phyloP scores from a whole-genome alignment of 2,888 invertebrate genomes.

The Philhelius pedissequus region DNA sequence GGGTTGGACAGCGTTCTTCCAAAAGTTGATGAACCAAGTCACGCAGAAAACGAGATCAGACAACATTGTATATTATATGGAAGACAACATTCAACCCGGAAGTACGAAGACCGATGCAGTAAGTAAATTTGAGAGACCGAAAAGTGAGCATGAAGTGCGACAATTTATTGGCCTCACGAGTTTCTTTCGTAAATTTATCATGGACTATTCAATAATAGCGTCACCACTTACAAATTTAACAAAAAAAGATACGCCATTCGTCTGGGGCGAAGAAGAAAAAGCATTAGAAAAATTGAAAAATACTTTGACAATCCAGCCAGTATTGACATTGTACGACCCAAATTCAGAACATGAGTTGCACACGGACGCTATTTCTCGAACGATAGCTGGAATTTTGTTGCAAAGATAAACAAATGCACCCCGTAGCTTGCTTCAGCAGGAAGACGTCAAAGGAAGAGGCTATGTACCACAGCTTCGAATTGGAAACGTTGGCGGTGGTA shows the following conservation, averaged over 20 bases:
- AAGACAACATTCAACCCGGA: slow-evolving; percentile 5
- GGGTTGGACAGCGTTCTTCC: not conserved
- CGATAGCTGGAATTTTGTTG: slow-evolving; percentile 42
- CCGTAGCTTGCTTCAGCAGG: slow-evolving; percentile 38
- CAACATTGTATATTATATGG: not conserved
- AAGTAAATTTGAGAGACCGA: slow-evolving; percentile 6
- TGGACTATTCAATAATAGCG: slow-evolving; percentile 3
- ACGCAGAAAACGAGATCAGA: not conserved
- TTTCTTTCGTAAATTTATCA: slow-evolving; percentile 39
- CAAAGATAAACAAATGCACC: not conserved
- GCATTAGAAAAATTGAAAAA: not conserved
- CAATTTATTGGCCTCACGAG: slow-evolving; percentile 37
- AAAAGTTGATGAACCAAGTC: slow-evolving; percentile 4
- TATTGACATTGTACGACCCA: slow-evolving; percentile 9
- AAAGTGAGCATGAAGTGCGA: slow-evolving; percentile 9
- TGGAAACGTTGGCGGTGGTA: slow-evolving; percentile 58
- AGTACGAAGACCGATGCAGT: not conserved
- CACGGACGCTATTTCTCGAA: slow-evolving; percentile 15
- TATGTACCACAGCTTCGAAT: slow-evolving; percentile 39
- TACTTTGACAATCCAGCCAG: not conserved
- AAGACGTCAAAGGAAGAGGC: slow-evolving; percentile 31
- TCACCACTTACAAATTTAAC: not conserved
- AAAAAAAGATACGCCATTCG: not conserved
- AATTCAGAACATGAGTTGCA: slow-evolving; percentile 30
- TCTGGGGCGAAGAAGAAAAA: not conserved